Conservation (phyloP, 2,113 vertebrate genomes). For the Catharus bicknelli region DNA sequence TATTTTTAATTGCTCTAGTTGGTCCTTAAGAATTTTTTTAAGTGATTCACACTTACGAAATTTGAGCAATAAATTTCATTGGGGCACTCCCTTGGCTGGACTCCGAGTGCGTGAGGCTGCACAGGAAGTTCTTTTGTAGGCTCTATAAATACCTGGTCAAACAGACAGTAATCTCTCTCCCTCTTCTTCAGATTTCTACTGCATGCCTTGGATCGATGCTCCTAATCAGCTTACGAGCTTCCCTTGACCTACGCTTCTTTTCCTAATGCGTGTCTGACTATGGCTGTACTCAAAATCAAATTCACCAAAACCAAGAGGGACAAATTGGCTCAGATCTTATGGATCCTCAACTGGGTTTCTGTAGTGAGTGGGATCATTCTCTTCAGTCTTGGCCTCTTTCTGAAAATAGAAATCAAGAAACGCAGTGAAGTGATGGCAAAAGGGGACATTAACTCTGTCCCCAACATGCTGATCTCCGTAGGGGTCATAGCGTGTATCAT, state of each 20-base stretch:
- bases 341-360: conserved; percentile 90
- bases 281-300: conserved; percentile 86
- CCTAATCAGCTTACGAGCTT: conserved; percentile 50
- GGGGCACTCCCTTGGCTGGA: background rate
- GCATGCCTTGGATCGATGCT: conserved; percentile 11
- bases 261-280: conserved; percentile 44
- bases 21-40: background rate
- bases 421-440: conserved; percentile 82
- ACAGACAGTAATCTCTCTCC: conserved; percentile 51
- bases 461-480: conserved; percentile 85
- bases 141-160: conserved; percentile 46
- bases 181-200: conserved; percentile 24
- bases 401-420: conserved; percentile 87
- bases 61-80: background rate
- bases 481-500: conserved; percentile 85
- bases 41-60: background rate
- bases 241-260: conserved; percentile 9
- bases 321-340: conserved; percentile 86
- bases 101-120: background rate
- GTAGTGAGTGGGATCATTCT: conserved; percentile 82
- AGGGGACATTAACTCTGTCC: conserved; percentile 79
- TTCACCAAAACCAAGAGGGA: conserved; percentile 85
- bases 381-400: conserved; percentile 84
- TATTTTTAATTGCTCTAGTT: background rate
- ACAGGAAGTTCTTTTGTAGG: background rate